Evolutionary conservation across 2,888 invertebrate species (phyloP).

Genomic region (Helobdella robusta): DNA sequence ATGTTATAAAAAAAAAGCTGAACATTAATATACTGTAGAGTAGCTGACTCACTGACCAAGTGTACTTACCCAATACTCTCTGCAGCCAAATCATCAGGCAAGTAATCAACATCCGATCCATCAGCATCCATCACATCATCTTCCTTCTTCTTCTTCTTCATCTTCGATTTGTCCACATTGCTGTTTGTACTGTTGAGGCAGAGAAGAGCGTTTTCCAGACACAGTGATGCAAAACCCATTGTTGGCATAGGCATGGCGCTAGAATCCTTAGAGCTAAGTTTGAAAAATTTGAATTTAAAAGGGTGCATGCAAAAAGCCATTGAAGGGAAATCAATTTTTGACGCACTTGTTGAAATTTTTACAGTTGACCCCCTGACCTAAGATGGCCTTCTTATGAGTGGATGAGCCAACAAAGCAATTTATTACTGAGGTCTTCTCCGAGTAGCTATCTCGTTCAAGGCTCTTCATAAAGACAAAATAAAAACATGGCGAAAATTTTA

Average conservation of each 20-base stretch:
- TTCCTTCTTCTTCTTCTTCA: too few relatives aligned
- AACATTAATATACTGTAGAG: too few relatives aligned
- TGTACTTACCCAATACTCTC: not conserved
- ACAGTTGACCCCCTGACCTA: constrained; percentile 51
- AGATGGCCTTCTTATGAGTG: constrained; percentile 58
- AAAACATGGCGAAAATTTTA: too few relatives aligned
- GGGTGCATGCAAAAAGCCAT: too few relatives aligned
- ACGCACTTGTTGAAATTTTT: constrained; percentile 21
- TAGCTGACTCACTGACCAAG: not conserved
- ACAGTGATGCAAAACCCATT: constrained; percentile 77
- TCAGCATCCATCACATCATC: too few relatives aligned
- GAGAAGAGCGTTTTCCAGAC: constrained; percentile 70
- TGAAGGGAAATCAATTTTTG: too few relatives aligned
- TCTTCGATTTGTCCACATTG: not conserved
- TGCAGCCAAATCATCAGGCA: not conserved
- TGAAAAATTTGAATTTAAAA: too few relatives aligned
- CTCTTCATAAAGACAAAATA: too few relatives aligned
- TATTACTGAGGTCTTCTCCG: constrained; percentile 48
- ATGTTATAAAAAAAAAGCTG: too few relatives aligned
- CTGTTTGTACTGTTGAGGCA: constrained; percentile 37
- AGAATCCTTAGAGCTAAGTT: constrained; percentile 54
- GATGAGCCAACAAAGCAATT: constrained; percentile 57
- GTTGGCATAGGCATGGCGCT: constrained; percentile 78
- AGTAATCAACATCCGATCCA: too few relatives aligned
- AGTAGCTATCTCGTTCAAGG: constrained; percentile 55